Evolutionary conservation across 2,888 invertebrate species (phyloP), one percentile per base, ranked within the genome.

Genomic region (Cryptocheilus praepositus): DNA sequence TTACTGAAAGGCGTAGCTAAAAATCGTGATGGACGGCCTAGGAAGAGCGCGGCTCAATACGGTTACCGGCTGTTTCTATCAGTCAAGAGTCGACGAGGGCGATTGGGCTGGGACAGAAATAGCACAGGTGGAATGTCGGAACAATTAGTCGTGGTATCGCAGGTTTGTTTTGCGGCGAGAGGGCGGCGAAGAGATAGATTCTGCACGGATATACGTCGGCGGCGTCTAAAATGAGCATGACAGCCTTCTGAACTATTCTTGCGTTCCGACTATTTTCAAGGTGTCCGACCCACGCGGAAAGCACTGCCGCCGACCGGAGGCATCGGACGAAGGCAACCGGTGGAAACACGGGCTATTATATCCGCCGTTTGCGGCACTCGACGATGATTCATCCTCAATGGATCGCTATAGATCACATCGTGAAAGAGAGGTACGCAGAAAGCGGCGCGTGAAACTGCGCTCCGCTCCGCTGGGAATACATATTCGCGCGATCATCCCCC

Each of bases 191-290:
- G 61, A 16, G 60, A 22, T 25, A 25, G 3, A 25, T 3, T 25
- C 25, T 2, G 25, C 25, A 5, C 25, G 54, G 60, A 22, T 22
- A 28, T 43, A 60, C 36, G 62, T 25, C 21, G 57, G 21, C 28
- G 52, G 58, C 25, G 46, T 49, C 3, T 52, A 21, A 36, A 53
- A 52, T 22, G 62, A 43, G 18, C n/a, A 16, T 51, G 18, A 25
- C 44, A 46, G 43, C 52, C 55, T 45, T 25, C 36, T 55, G 25
- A 8, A 25, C 55, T 64, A 53, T 60, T 61, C 53, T 70, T 45
- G 59, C 44, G 55, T 59, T 43, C 61, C 71, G 58, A 73, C 73
- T 65, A 70, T 73, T 73, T 76, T 73, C 73, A 67, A 63, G 25
- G 53, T 21, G 21, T 21, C 25, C 53, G 53, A 21, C 53, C 53